A percentile compares a stretch with the other conserved stretches of the same genome.
These are phyloP conservation scores for Mus caroli DNA, from an alignment of 2,797 vertebrate species.

Conservation along the genomic window DNA sequence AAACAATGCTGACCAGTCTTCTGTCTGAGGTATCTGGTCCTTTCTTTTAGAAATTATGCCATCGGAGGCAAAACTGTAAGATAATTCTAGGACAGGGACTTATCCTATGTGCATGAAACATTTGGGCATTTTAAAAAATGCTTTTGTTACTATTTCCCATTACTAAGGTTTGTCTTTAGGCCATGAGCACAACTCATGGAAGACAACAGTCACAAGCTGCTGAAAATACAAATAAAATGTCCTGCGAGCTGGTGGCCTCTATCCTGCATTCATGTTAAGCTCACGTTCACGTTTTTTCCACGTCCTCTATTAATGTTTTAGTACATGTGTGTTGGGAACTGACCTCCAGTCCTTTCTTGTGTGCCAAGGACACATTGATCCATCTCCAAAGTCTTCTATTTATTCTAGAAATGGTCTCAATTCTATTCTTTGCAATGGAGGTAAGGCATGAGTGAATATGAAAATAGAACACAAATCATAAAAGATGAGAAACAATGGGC, in stretches of 20 bases:
- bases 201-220: neutral
- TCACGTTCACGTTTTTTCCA: neutral
- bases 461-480: neutral
- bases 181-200: neutral
- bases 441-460: neutral
- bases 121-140: neutral
- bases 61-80: slow-evolving; percentile 8
- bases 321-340: too few species aligned
- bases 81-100: slow-evolving; percentile 16
- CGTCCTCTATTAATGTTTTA: neutral
- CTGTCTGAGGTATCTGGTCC: slow-evolving; percentile 30
- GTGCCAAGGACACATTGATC: too few species aligned
- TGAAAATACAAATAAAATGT: neutral
- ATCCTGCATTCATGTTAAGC: neutral
- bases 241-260: neutral
- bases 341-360: too few species aligned
- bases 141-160: neutral
- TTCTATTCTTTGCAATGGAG: slow-evolving; percentile 32
- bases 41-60: neutral
- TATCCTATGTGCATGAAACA: neutral
- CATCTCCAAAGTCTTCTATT: neutral
- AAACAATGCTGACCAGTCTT: neutral
- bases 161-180: neutral
- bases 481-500: neutral
- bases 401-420: neutral